Conservation (phyloP, 1,140 invertebrate species). For the Anthonomus grandis region DNA sequence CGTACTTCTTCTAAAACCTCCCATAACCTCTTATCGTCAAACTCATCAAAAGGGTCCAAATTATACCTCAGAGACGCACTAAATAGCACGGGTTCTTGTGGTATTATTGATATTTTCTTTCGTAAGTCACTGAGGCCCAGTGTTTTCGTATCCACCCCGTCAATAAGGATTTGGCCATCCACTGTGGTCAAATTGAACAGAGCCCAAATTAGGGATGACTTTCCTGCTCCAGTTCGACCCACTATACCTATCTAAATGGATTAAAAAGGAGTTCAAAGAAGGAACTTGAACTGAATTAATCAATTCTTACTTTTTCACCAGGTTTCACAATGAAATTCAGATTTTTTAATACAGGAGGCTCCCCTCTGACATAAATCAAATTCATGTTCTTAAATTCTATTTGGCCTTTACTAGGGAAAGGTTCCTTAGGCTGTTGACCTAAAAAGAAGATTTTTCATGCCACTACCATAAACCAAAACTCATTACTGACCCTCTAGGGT, state of each 20-base stretch:
- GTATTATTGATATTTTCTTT: slow-evolving; percentile 52
- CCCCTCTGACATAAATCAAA: slow-evolving; percentile 62
- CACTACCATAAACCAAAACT: background rate
- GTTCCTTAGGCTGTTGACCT: slow-evolving; percentile 6
- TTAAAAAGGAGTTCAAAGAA: background rate
- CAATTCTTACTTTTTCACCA: slow-evolving; percentile 63
- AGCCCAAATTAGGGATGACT: slow-evolving; percentile 70
- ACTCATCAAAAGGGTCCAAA: slow-evolving; percentile 76
- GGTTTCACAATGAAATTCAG: slow-evolving; percentile 59
- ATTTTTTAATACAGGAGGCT: slow-evolving; percentile 66
- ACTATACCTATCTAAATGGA: slow-evolving; percentile 25
- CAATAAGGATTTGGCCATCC: slow-evolving; percentile 59
- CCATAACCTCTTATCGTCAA: slow-evolving; percentile 40
- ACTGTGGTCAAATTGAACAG: slow-evolving; percentile 62
- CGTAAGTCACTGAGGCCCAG: slow-evolving; percentile 63
- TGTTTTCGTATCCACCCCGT: slow-evolving; percentile 57
- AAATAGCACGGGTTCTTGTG: slow-evolving; percentile 29
- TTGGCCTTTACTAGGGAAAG: slow-evolving; percentile 39
- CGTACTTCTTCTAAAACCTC: slow-evolving; percentile 20
- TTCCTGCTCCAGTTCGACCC: slow-evolving; percentile 54
- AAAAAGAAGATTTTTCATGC: slow-evolving; percentile 24
- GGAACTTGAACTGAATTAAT: background rate
- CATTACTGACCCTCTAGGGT: slow-evolving; percentile 48
- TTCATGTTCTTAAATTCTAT: slow-evolving; percentile 64
- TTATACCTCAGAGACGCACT: slow-evolving; percentile 56